phyloP scores from a whole-genome alignment of 2,113 vertebrate genomes.

The Ammodramus savannarum region DNA sequence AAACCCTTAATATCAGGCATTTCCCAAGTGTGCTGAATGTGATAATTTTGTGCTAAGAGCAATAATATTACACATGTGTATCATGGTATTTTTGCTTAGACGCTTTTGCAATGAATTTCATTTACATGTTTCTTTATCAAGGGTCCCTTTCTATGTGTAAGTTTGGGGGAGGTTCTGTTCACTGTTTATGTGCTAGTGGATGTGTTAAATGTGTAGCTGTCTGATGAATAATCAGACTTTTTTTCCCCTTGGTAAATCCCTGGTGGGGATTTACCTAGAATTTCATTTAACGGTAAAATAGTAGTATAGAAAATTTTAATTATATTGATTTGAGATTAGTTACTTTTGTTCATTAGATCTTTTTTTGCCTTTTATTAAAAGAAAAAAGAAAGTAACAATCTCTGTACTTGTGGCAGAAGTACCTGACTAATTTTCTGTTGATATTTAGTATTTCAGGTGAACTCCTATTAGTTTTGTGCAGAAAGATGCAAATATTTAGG shows the following conservation, averaged over 20 bases:
- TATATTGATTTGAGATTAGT: neutral
- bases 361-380: neutral
- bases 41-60: neutral
- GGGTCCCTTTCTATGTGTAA: neutral
- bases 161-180: neutral
- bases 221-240: neutral
- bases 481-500: neutral
- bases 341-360: neutral
- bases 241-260: neutral
- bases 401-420: neutral
- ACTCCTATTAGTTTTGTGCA: neutral
- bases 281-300: neutral
- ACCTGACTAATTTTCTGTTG: neutral
- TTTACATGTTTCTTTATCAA: neutral
- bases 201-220: neutral
- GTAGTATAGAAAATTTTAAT: neutral
- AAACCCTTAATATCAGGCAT: neutral
- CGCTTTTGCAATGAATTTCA: neutral
- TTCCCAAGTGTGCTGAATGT: neutral
- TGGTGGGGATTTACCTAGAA: neutral
- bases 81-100: neutral
- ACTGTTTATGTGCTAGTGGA: neutral
- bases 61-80: neutral
- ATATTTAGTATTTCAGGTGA: neutral
- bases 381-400: neutral